These are phyloP conservation scores for Myanophis thanlyinensis DNA, from an alignment of 2,113 vertebrate genomes.

Conservation along the genomic window DNA sequence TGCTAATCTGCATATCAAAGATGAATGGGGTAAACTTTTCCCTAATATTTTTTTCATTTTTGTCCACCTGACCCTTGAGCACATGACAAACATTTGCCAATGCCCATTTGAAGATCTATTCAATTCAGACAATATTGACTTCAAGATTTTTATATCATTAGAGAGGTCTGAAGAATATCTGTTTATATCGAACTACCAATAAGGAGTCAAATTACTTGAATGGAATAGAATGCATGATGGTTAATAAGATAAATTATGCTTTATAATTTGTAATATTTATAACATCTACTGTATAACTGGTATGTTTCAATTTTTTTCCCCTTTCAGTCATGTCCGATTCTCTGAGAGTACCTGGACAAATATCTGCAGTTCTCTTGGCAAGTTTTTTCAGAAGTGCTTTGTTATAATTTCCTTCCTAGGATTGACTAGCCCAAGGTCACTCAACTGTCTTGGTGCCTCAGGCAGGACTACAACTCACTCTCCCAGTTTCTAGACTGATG, in stretches of 20 bases:
- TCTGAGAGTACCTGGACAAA: not conserved
- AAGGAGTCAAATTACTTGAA: slow-evolving; percentile 7
- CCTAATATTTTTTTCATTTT: slow-evolving; percentile 52
- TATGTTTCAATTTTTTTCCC: not conserved
- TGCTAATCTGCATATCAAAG: slow-evolving; percentile 55
- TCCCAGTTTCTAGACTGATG: not conserved
- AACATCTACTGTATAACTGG: not conserved
- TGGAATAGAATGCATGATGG: not conserved
- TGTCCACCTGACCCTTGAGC: slow-evolving; percentile 35
- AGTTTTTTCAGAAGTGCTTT: not conserved
- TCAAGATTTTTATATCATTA: slow-evolving; percentile 1
- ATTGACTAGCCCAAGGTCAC: not conserved
- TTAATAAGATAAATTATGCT: slow-evolving; percentile 1
- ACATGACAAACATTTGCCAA: slow-evolving; percentile 32
- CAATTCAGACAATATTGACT: not conserved
- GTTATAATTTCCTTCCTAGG: not conserved
- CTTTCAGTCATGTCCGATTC: not conserved
- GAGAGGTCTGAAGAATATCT: slow-evolving; percentile 12
- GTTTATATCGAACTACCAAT: not conserved
- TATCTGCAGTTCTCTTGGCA: not conserved
- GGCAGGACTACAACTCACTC: not conserved
- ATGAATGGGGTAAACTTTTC: slow-evolving; percentile 45
- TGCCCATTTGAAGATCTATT: slow-evolving; percentile 49
- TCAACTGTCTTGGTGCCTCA: not conserved
- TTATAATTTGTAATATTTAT: not conserved